phyloP scores from a whole-genome alignment of 2,797 vertebrate genomes.

The Poeciliopsis infans region DNA sequence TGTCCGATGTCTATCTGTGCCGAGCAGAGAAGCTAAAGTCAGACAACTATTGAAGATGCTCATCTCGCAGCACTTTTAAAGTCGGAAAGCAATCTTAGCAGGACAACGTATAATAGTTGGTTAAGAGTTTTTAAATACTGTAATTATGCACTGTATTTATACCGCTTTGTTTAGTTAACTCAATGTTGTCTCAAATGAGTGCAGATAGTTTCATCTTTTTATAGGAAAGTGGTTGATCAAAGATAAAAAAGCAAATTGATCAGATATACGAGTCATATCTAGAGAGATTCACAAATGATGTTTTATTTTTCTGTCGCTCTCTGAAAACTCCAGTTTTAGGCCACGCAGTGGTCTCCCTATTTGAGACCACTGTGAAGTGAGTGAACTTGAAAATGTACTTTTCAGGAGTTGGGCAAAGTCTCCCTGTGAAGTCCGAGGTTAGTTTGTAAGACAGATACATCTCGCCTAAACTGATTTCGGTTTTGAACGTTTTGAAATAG shows the following conservation, averaged over 20 bases:
- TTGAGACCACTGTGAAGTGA: not conserved
- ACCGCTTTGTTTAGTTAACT: not conserved
- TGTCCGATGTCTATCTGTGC: not conserved
- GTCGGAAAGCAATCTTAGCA: constrained; percentile 13
- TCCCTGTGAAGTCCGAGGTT: not conserved
- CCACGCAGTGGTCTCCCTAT: not conserved
- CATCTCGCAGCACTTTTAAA: constrained; percentile 1
- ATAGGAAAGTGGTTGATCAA: not conserved
- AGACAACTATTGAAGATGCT: constrained; percentile 18
- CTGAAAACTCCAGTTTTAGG: not conserved
- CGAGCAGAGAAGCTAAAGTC: constrained; percentile 2
- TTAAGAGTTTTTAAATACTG: not conserved
- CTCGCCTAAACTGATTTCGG: not conserved
- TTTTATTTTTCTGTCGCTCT: not conserved
- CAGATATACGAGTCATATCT: not conserved
- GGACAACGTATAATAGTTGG: not conserved
- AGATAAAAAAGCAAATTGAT: not conserved
- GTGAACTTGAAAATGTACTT: not conserved
- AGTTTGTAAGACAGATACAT: not conserved
- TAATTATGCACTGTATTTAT: not conserved
- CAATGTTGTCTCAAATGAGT: too few relatives aligned
- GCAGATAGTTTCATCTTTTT: not conserved
- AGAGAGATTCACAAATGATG: not conserved
- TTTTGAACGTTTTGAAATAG: not conserved
- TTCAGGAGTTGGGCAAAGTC: not conserved